These are phyloP conservation scores for Leptocoma aspasia DNA, from an alignment of 2,113 vertebrate species.

Conservation along the genomic window DNA sequence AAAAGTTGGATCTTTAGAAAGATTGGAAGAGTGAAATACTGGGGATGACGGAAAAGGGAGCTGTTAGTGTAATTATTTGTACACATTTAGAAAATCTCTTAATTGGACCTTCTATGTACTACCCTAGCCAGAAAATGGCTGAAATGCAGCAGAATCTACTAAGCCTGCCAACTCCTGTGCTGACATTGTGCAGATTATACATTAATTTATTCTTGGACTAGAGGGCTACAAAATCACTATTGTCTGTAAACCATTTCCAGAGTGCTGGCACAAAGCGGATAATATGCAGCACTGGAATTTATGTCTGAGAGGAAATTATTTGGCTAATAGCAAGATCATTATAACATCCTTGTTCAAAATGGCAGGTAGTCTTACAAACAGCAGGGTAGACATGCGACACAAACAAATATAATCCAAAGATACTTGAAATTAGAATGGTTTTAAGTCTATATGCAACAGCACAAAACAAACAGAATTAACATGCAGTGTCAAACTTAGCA, in stretches of 20 bases:
- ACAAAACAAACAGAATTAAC: not conserved
- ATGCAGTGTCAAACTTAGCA: not conserved
- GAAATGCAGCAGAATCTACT: not conserved
- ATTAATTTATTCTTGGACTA: constrained; percentile 25
- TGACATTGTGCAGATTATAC: not conserved
- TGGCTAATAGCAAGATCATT: constrained; percentile 11
- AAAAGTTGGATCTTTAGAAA: not conserved
- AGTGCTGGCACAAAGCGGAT: not conserved
- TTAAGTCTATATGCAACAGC: not conserved
- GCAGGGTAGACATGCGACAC: not conserved
- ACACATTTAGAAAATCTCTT: not conserved
- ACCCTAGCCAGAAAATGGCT: not conserved
- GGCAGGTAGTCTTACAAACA: not conserved
- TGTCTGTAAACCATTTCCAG: not conserved
- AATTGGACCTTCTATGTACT: not conserved
- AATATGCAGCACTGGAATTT: not conserved
- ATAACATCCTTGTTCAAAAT: constrained; percentile 4
- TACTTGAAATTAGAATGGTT: not conserved
- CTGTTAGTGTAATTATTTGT: constrained; percentile 1
- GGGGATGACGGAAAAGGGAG: not conserved
- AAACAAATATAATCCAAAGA: not conserved
- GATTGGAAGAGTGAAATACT: not conserved
- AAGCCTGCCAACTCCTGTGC: not conserved
- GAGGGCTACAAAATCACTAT: not conserved
- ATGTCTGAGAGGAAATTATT: constrained; percentile 6